Percentiles rank a stretch among this genome's conserved stretches.
These are phyloP conservation scores for Drosophila borealis DNA, from an alignment of 2,888 invertebrate species.

Conservation along the genomic window DNA sequence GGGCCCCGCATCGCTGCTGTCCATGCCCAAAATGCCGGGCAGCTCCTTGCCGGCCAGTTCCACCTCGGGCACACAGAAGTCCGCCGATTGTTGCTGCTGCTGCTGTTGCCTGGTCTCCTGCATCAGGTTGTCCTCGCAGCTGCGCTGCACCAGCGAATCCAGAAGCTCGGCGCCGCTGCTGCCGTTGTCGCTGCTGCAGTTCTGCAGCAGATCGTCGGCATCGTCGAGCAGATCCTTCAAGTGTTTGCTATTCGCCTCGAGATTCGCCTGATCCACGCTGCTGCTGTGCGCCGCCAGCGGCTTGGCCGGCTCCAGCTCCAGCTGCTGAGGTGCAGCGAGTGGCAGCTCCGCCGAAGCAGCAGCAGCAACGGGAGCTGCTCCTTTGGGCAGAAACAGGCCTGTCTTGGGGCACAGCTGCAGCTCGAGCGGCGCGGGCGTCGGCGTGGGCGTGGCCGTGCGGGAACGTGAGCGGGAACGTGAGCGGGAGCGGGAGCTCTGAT, in stretches of 20 bases:
- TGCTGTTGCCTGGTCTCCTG: constrained; percentile 51
- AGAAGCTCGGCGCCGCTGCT: constrained; percentile 85
- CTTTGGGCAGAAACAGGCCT: constrained; percentile 79
- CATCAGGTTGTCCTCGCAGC: constrained; percentile 87
- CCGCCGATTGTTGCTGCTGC: too few species aligned
- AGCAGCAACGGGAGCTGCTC: constrained; percentile 4
- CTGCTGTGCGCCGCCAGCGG: constrained; percentile 1
- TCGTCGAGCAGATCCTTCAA: constrained; percentile 83
- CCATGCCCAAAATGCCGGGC: constrained; percentile 88
- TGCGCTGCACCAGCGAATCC: constrained; percentile 87
- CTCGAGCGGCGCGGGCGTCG: constrained; percentile 62
- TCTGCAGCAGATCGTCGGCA: constrained; percentile 83
- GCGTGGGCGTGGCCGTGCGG: constrained; percentile 15
- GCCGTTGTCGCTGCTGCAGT: constrained; percentile 84
- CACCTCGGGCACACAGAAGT: constrained; percentile 17
- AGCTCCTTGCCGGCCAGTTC: constrained; percentile 86
- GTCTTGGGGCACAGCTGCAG: constrained; percentile 83
- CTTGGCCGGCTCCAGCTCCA: constrained; percentile 14
- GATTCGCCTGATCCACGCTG: constrained; percentile 41
- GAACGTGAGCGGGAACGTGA: constrained; percentile 1
- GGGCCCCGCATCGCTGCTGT: constrained; percentile 84
- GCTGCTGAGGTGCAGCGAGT: constrained; percentile 2
- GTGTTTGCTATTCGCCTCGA: constrained; percentile 83
- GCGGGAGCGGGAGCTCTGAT: constrained; percentile 54
- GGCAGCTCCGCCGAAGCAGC: constrained; percentile 1